Percentiles rank a stretch among this genome's conserved stretches.
Conservation (phyloP, 2,113 vertebrate species). For the Tauraco erythrolophus region DNA sequence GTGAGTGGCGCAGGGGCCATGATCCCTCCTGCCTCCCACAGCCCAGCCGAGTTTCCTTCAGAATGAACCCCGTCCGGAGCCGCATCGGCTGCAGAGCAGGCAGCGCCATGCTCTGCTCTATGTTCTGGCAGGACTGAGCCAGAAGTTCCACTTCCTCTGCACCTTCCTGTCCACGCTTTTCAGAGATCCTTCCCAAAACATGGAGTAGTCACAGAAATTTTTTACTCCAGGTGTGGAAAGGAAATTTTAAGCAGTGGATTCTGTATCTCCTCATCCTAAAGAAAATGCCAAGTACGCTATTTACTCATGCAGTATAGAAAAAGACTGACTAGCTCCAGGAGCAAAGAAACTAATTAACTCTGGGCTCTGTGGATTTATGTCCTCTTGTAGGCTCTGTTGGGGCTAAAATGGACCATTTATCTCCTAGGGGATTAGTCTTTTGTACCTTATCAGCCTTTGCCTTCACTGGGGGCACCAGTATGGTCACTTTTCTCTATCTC, state of each 20-base stretch:
- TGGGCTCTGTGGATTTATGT: not conserved
- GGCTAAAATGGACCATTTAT: not conserved
- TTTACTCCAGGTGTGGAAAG: not conserved
- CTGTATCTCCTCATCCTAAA: not conserved
- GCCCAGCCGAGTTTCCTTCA: not conserved
- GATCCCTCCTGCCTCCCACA: not conserved
- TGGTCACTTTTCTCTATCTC: not conserved
- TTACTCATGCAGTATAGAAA: not conserved
- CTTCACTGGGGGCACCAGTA: not conserved
- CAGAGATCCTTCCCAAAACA: not conserved
- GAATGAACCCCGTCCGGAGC: not conserved
- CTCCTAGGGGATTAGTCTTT: not conserved
- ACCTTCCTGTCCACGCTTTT: not conserved
- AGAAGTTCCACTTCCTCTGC: not conserved
- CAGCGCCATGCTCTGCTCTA: not conserved
- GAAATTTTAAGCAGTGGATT: not conserved
- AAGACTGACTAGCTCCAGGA: not conserved
- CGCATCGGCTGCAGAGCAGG: not conserved
- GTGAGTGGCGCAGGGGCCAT: too few species aligned
- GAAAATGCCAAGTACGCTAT: not conserved
- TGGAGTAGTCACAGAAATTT: not conserved
- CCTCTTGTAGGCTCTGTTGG: not conserved
- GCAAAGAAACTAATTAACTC: not conserved
- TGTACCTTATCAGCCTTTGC: not conserved
- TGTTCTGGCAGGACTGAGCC: not conserved